Evolutionary conservation across 92 coral and sea anemone species (phyloP).

Genomic region (Zoanthus sansibaricus): DNA sequence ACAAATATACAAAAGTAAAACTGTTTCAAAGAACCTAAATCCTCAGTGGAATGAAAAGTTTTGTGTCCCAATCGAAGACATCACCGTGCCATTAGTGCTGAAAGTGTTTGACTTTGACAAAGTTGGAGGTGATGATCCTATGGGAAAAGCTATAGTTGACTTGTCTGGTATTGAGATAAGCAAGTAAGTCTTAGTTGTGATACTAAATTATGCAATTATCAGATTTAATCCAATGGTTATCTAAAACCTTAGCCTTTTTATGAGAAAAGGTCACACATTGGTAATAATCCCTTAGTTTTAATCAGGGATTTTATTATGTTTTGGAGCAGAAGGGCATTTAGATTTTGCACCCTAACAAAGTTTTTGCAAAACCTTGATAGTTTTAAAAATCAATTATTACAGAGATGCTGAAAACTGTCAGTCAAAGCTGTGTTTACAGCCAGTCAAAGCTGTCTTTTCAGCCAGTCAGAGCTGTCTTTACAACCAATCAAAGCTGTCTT

Average conservation of each 20-base stretch:
- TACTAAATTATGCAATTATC: neutral
- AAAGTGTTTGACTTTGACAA: conserved; percentile 98
- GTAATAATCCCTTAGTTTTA: too few species aligned
- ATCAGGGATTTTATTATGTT: too few species aligned
- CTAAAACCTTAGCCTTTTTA: neutral
- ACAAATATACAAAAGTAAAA: conserved; percentile 95
- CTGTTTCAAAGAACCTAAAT: conserved; percentile 92
- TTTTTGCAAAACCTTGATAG: too few species aligned
- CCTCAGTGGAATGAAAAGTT: conserved; percentile 99
- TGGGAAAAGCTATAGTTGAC: conserved; percentile 95
- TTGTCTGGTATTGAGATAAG: conserved; percentile 81
- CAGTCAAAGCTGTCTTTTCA: too few species aligned
- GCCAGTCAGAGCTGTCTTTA: too few species aligned
- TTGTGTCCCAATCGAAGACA: conserved; percentile 98
- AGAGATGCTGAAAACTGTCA: too few species aligned
- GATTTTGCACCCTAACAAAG: too few species aligned
- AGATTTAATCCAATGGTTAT: neutral
- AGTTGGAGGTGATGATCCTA: conserved; percentile 97
- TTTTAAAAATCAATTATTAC: too few species aligned
- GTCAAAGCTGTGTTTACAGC: too few species aligned
- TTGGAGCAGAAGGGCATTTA: too few species aligned
- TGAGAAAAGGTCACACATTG: neutral
- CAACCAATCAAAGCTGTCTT: too few species aligned
- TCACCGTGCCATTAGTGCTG: conserved; percentile 91
- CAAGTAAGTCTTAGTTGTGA: conserved; percentile 56